Base-by-base conservation (phyloP, 2,888 invertebrate species). In the Orthosia incerta region DNA sequence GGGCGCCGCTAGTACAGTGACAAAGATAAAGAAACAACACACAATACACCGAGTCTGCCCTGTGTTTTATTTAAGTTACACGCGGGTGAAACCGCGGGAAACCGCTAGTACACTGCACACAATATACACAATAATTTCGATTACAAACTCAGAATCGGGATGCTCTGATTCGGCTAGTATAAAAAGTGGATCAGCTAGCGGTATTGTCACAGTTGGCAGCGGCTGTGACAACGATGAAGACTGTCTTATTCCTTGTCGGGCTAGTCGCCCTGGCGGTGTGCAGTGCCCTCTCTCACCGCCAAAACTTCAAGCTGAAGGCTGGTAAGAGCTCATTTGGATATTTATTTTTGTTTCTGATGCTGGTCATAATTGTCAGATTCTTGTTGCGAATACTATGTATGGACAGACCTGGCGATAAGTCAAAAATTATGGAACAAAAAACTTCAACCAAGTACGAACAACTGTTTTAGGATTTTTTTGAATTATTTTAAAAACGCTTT, bases 231-330 rank as follows among this genome's bases (percentile, higher is more conserved):
- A 92, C 86, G 76, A 93, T 93, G 94, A 94, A 91, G 91, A 91
- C 92, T 90, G 89, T 93, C 88, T 80, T 93, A 74, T 82, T 94
- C 64, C 85, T 94, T 51, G 89, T 91, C 61, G 91, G 90, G 80
- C 88, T 92, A 23, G 79, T 92, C 63, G 92, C 91, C 85, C 86
- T 93, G 66, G 90, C 86, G 63, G 81, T 90, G 57, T 92, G 90
- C 67, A 87, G 79, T 57, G 79, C 83, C 71, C 78, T 89, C 55
- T 80, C 82, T 18, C 60, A 69, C 57, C 66, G 89, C 80, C 16
- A 87, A 78, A 73, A 83, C 62, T 73, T 86, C 83, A 90, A 89
- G 82, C 48, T 64, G 51, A 84, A 70, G 69, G 13, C 56, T 72
- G 76, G 83, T 80, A 82, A 79, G 74, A 64, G 64, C 5, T 48